These are phyloP conservation scores for Glossosoma conforme DNA, from an alignment of 1,140 invertebrate genomes.

Conservation along the genomic window DNA sequence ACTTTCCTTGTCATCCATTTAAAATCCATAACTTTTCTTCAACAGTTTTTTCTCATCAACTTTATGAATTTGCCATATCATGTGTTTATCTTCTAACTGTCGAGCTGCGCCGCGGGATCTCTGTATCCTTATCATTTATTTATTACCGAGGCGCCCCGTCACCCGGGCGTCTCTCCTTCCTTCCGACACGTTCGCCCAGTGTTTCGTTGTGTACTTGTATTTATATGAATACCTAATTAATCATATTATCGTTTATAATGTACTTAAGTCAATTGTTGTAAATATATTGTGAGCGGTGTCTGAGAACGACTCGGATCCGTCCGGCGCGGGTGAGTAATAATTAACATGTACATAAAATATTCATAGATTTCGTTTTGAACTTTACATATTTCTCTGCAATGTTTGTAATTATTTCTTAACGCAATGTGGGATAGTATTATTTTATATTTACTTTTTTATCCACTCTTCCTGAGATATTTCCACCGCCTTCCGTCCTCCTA, in stretches of 20 bases:
- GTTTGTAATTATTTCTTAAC: conserved; percentile 15
- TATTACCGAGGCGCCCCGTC: too few species aligned
- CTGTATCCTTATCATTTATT: too few species aligned
- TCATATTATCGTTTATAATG: conserved; percentile 18
- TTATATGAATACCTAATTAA: conserved; percentile 15
- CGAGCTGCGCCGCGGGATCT: too few species aligned
- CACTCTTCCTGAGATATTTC: not conserved
- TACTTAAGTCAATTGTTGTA: conserved; percentile 31
- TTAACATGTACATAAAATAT: conserved; percentile 29
- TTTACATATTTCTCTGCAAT: not conserved
- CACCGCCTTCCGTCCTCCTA: not conserved
- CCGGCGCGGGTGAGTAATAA: conserved; percentile 22
- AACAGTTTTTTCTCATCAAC: too few species aligned
- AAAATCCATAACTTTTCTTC: too few species aligned
- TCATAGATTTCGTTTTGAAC: conserved; percentile 17
- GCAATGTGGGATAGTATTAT: too few species aligned
- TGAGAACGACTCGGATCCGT: conserved; percentile 1
- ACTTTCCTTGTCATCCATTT: too few species aligned
- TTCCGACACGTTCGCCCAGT: too few species aligned
- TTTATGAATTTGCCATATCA: too few species aligned
- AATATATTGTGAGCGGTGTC: conserved; percentile 22
- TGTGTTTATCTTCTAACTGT: too few species aligned
- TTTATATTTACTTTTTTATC: not conserved
- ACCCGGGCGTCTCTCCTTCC: too few species aligned
- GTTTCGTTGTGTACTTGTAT: conserved; percentile 7